phyloP scores from a whole-genome alignment of 2,888 invertebrate species.

The Hyalella azteca region DNA sequence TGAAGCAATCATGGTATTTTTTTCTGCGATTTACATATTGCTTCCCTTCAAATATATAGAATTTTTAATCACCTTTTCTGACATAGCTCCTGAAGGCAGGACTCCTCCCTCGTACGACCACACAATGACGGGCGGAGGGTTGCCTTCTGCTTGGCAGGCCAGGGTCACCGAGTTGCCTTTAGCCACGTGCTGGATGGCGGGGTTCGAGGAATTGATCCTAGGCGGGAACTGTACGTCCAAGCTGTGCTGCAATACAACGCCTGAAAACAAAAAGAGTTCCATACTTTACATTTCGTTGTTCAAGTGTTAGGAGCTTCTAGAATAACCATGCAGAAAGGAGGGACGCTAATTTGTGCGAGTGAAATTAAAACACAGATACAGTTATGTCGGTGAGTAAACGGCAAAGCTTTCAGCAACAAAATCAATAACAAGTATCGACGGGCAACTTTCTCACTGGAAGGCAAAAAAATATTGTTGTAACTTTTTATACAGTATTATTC shows the following conservation, averaged over 20 bases:
- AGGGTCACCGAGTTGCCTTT: conserved; percentile 49
- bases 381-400: too few relatives aligned
- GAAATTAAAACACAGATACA: too few relatives aligned
- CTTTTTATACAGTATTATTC: too few relatives aligned
- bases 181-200: conserved; percentile 48
- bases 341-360: too few relatives aligned
- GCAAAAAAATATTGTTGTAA: too few relatives aligned
- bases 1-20: neutral
- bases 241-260: conserved; percentile 43
- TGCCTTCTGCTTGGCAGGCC: conserved; percentile 50
- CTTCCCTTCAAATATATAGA: neutral
- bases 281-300: too few relatives aligned
- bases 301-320: too few relatives aligned
- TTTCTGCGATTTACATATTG: neutral
- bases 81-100: conserved; percentile 48
- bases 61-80: conserved; percentile 39
- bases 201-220: conserved; percentile 44
- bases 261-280: too few relatives aligned
- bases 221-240: conserved; percentile 55
- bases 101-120: conserved; percentile 51
- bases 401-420: too few relatives aligned
- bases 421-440: too few relatives aligned
- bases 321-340: too few relatives aligned
- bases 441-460: too few relatives aligned
- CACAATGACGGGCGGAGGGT: conserved; percentile 46